Evolutionary conservation across 2,888 invertebrate genomes (phyloP), one percentile per base, ranked within the genome.

Genomic region (Molanna angustata): DNA sequence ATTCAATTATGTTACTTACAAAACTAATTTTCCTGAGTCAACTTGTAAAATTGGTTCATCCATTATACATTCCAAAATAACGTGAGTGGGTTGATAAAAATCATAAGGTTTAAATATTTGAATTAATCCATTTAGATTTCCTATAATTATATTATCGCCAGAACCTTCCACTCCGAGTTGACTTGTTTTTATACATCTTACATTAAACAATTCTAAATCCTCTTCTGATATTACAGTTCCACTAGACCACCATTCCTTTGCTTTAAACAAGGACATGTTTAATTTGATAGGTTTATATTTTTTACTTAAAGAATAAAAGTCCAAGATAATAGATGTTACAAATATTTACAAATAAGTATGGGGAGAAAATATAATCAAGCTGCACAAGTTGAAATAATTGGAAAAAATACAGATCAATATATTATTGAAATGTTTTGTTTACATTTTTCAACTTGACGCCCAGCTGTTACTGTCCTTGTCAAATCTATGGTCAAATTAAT

Each of bases 241-340:
- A 2, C 81, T 79, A 22, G 79, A 72, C 88, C 89, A 90, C 78
- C 85, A 84, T 61, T 87, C 85, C 61, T 85, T 75, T 1, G 82
- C 79, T 71, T 85, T 87, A 67, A 90, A 90, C 53, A 90, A 70
- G 6, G 89, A 89, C 90, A 90, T 90, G 57, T 58, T 61, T 19
- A 13, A 3, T 7, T 27, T 7, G 11, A 27, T n/a, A n/a, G n/a
- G n/a, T n/a, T n/a, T n/a, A n/a, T n/a, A n/a, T n/a, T n/a, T n/a
- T n/a, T n/a, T n/a, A n/a, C n/a, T n/a, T n/a, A n/a, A n/a, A n/a
- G n/a, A n/a, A n/a, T n/a, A n/a, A n/a, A n/a, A n/a, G n/a, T n/a
- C n/a, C n/a, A n/a, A n/a, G n/a, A n/a, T 27, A 27, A 27, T 27
- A 27, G 9, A 7, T 27, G 27, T 27, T 27, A 27, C 9, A 6